Conservation (phyloP, 1,140 invertebrate species). For the Atta cephalotes region DNA sequence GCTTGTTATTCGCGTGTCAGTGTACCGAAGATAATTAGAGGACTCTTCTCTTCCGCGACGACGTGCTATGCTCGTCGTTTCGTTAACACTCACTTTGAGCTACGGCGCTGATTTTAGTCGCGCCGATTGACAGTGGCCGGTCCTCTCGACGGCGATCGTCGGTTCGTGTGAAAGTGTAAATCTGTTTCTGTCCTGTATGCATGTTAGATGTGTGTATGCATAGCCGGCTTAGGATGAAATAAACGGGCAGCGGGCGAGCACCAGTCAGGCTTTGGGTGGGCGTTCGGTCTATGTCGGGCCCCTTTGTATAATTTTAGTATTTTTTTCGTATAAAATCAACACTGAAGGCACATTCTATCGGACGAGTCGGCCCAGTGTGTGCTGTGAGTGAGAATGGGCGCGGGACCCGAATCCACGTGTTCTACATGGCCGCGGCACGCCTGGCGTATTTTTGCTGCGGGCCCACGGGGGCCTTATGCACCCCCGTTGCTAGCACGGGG, state of each 20-base stretch:
- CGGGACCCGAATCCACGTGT: slow-evolving; percentile 81
- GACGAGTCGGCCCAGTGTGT: slow-evolving; percentile 94
- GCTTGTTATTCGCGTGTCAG: slow-evolving; percentile 48
- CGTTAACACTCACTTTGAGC: background rate
- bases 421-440: slow-evolving; percentile 82
- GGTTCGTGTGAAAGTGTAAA: background rate
- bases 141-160: background rate
- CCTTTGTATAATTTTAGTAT: slow-evolving; percentile 90
- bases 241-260: slow-evolving; percentile 85
- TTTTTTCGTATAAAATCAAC: slow-evolving; percentile 94
- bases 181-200: slow-evolving; percentile 45
- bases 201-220: background rate
- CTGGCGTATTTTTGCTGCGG: slow-evolving; percentile 85
- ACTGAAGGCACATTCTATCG: slow-evolving; percentile 96
- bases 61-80: slow-evolving; percentile 41
- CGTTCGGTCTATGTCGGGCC: slow-evolving; percentile 94
- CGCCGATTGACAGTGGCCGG: background rate
- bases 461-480: slow-evolving; percentile 83
- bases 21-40: slow-evolving; percentile 19
- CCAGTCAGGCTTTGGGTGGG: slow-evolving; percentile 89
- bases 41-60: background rate
- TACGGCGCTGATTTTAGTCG: background rate
- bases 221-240: slow-evolving; percentile 72
- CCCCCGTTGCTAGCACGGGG: slow-evolving; percentile 77
- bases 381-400: slow-evolving; percentile 87